Percentiles rank a stretch among this genome's conserved stretches.
Conservation (phyloP, 37 sponge, comb jelly and placozoan genomes). For the Chondrosia reniformis region DNA sequence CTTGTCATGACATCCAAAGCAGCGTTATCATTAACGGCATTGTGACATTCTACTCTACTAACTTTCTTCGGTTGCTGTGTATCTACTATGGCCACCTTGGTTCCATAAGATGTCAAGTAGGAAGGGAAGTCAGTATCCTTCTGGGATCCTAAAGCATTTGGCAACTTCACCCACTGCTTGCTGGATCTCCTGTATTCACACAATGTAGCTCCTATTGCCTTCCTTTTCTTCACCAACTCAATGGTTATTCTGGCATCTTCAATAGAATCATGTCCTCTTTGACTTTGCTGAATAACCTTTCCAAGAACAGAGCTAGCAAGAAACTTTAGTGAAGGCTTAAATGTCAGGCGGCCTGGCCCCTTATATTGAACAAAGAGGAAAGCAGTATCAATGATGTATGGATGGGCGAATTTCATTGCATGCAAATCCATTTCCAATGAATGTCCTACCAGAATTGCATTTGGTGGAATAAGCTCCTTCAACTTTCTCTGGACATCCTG, state of each 20-base stretch:
- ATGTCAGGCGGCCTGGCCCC: neutral
- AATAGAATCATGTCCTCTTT: slow-evolving; percentile 70
- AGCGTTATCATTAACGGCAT: too few relatives aligned
- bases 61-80: too few relatives aligned
- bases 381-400: slow-evolving; percentile 75
- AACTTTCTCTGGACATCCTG: slow-evolving; percentile 72
- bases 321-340: slow-evolving; percentile 53
- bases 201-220: too few relatives aligned
- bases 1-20: too few relatives aligned
- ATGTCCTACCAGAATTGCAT: slow-evolving; percentile 87
- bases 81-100: too few relatives aligned
- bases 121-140: too few relatives aligned
- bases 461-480: slow-evolving; percentile 42
- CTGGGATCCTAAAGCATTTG: too few relatives aligned
- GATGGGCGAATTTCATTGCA: slow-evolving; percentile 65
- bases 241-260: slow-evolving; percentile 89
- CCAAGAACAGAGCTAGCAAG: slow-evolving; percentile 61
- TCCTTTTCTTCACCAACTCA: slow-evolving; percentile 75
- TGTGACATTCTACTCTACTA: too few relatives aligned
- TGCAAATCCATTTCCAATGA: slow-evolving; percentile 94
- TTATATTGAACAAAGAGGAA: slow-evolving; percentile 44
- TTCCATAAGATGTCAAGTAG: too few relatives aligned
- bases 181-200: too few relatives aligned
- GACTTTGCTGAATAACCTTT: slow-evolving; percentile 41
- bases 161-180: too few relatives aligned